Conservation (phyloP, 2,113 vertebrate species). For the Gallinago undulata region DNA sequence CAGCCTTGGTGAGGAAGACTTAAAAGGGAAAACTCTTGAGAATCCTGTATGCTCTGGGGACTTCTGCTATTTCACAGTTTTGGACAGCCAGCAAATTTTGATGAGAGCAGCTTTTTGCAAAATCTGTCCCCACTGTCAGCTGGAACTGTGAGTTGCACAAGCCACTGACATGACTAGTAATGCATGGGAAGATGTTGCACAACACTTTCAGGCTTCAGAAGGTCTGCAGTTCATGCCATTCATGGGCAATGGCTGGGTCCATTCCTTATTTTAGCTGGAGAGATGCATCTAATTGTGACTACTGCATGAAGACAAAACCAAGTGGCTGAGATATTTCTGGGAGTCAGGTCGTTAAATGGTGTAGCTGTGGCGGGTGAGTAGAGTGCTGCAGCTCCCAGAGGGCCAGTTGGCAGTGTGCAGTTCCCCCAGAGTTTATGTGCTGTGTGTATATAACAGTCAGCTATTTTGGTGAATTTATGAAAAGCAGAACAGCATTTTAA, state of each 20-base stretch:
- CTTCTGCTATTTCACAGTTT: background rate
- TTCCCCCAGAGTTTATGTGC: background rate
- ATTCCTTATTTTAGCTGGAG: background rate
- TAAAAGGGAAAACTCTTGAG: background rate
- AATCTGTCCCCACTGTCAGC: background rate
- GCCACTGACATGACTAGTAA: background rate
- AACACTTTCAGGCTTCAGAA: background rate
- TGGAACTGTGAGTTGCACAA: background rate
- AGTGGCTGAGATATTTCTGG: background rate
- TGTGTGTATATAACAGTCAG: background rate
- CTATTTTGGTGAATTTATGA: background rate
- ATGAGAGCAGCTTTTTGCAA: background rate
- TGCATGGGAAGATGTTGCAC: background rate
- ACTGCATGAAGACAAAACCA: background rate
- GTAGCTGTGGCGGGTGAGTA: background rate
- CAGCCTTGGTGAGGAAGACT: background rate
- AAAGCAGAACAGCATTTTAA: background rate
- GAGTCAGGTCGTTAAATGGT: background rate
- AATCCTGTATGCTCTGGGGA: background rate
- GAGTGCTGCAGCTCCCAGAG: background rate
- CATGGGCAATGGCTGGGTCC: background rate
- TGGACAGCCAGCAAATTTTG: background rate
- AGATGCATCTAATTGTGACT: background rate
- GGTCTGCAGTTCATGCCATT: background rate
- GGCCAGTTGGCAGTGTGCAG: background rate